Base-by-base conservation (phyloP, 2,113 vertebrate species). In the Oryzias woworae region DNA sequence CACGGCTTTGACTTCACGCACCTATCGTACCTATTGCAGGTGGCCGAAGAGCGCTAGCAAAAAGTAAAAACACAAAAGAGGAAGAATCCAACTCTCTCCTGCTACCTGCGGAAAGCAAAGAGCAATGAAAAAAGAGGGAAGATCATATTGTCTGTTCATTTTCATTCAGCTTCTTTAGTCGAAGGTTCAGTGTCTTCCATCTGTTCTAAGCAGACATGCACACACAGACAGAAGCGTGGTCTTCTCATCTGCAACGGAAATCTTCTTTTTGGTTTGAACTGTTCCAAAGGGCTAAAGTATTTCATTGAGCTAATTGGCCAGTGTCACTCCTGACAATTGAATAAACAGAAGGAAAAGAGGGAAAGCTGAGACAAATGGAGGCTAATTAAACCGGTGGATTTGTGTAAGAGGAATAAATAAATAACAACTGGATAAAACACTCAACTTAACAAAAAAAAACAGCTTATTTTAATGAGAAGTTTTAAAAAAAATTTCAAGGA, bases 241-340 rank as follows among this genome's bases (percentile, higher is more conserved):
- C 20, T 80, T 55, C 69, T 70, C 57, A 68, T 65, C 67, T 82
- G 80, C 41, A 14, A 46, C 70, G 83, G 68, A 82, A 88, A 88
- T 77, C 75, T 88, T 76, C 84, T 75, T 42, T 75, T 81, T 75
- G 81, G 75, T 71, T 89, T 77, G 53, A 69, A 60, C 41, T 62
- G 71, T 79, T 73, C 86, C 83, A 83, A 88, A 88, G 91, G 92
- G 92, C 93, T 94, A 94, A 94, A 95, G 93, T 93, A 92, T 94
- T 95, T 93, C 92, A 92, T 92, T 91, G 82, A 88, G 88, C 94
- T 96, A 96, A 96, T 95, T 96, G 94, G 93, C 90, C 93, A 91
- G 84, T 93, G 92, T 93, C 91, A 92, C 84, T 91, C 85, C 92
- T 96, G 94, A 93, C 91, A 91, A 93, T 92, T 92, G 92, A 90